Evolutionary conservation across 2,888 invertebrate genomes (phyloP), one percentile per base, ranked within the genome.

Genomic region (Hesperia comma): DNA sequence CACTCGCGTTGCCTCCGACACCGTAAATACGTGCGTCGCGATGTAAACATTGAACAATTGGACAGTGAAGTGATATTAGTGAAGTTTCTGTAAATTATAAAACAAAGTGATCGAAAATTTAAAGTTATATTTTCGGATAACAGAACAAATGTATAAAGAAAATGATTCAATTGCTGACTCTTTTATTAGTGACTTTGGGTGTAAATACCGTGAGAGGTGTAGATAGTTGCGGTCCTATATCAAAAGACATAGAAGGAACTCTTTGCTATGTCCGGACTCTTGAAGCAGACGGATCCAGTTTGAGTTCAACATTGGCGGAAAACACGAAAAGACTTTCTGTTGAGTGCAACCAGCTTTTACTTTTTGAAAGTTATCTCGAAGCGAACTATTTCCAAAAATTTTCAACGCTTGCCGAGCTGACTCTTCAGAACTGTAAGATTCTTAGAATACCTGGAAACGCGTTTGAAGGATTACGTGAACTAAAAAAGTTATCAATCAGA

Each of bases 391-490:
- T 97, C 87, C 94, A 95, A 78, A 94, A 95, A 72, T 93, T 97
- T 70, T 94, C 95, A 79, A 95, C 95, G 73, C 94, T 98, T 60
- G 94, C 96, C 77, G 96, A 96, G 80, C 92, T 98, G 75, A 93
- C 94, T 73, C 89, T 98, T 73, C 94, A 94, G 73, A 95, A 95
- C 77, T 98, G 97, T 89, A 98, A 98, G 88, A 91, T 98, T 73
- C 93, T 96, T 70, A 94, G 95, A 70, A 90, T 98, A 81, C 96
- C 96, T 37, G 94, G 95, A 41, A 95, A 95, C 76, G 94, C 96
- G 33, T 97, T 98, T 84, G 95, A 96, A 78, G 97, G 97, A 19
- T 93, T 98, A 70, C 94, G 95, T 73, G 96, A 96, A 77, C 93
- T 98, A 71, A 96, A 96, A 87, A 95, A 95, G 79, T 94, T 98